phyloP scores from a whole-genome alignment of 2,888 invertebrate species.

The Anthophora plumipes region DNA sequence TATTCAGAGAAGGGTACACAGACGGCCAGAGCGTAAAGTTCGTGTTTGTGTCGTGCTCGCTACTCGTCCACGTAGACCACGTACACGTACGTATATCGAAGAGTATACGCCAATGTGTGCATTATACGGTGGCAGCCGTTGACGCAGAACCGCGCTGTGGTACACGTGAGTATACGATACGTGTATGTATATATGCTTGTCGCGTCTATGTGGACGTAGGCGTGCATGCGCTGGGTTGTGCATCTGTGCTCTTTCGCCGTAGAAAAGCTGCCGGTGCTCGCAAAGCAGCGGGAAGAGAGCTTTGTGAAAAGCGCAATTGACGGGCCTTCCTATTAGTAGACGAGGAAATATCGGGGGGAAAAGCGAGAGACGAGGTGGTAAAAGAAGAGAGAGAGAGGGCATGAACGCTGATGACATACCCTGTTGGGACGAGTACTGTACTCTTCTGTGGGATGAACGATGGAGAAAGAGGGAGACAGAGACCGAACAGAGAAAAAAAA shows the following conservation, averaged over 20 bases:
- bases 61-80: neutral
- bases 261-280: slow-evolving; percentile 59
- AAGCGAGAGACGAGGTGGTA: slow-evolving; percentile 49
- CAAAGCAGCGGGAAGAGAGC: slow-evolving; percentile 65
- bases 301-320: slow-evolving; percentile 80
- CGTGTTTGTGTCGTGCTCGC: slow-evolving; percentile 31
- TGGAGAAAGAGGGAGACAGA: slow-evolving; percentile 9
- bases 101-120: neutral
- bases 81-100: neutral
- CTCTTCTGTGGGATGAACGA: neutral
- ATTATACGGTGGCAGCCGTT: slow-evolving; percentile 18
- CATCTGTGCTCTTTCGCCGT: slow-evolving; percentile 56
- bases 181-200: neutral
- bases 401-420: slow-evolving; percentile 18
- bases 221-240: slow-evolving; percentile 37
- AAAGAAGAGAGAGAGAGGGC: slow-evolving; percentile 4
- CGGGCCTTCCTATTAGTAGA: slow-evolving; percentile 75
- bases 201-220: slow-evolving; percentile 5
- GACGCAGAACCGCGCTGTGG: slow-evolving; percentile 11
- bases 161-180: neutral
- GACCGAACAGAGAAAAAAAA: neutral
- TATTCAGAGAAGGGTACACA: slow-evolving; percentile 47
- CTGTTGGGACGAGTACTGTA: slow-evolving; percentile 15
- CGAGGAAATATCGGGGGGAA: slow-evolving; percentile 70
- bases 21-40: slow-evolving; percentile 56